Conservation (phyloP, 1,140 invertebrate genomes). For the Tigriopus japonicus region DNA sequence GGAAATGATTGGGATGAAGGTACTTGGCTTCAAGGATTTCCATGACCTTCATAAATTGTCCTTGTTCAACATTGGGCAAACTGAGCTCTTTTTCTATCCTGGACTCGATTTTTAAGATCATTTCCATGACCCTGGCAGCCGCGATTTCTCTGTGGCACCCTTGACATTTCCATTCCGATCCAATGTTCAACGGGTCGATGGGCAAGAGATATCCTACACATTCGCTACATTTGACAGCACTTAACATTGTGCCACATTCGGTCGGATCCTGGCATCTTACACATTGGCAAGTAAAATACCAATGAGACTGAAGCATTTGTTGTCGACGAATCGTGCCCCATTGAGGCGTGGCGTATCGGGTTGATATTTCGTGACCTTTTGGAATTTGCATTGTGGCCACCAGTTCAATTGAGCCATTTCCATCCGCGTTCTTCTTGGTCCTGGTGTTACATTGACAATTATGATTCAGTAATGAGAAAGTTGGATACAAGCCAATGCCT, state of each 20-base stretch:
- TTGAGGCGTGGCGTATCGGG: background rate
- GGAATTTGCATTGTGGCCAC: background rate
- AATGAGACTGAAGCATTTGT: background rate
- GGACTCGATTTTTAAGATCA: background rate
- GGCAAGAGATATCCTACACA: background rate
- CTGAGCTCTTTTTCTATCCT: background rate
- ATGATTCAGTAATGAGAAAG: background rate
- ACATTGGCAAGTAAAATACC: background rate
- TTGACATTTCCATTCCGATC: background rate
- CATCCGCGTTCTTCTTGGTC: background rate
- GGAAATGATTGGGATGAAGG: background rate
- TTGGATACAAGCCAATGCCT: background rate
- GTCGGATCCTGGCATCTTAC: background rate
- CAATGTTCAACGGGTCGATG: background rate
- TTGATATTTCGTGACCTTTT: background rate
- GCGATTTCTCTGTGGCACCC: background rate
- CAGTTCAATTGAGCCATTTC: background rate
- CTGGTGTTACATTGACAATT: background rate
- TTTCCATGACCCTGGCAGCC: background rate
- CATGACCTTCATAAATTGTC: background rate
- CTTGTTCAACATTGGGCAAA: background rate
- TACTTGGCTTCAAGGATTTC: background rate
- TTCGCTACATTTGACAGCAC: background rate
- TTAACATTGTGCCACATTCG: background rate
- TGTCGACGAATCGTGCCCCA: background rate